Percentiles rank a stretch among this genome's conserved stretches.
Evolutionary conservation across 2,113 vertebrate species (phyloP).

Genomic region (Ceyx melanurus): DNA sequence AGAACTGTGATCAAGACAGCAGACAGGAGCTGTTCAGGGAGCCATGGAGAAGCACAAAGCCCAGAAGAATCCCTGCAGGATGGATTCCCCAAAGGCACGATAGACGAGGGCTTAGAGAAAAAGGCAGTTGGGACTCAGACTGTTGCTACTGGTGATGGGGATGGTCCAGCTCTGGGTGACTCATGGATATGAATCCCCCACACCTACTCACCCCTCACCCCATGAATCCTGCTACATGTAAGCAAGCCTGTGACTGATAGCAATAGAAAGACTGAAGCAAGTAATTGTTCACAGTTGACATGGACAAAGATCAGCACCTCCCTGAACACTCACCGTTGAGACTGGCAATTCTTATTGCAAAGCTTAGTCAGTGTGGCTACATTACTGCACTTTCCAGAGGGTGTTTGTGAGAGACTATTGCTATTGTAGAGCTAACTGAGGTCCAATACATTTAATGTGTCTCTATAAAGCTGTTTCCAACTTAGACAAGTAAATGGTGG

Average conservation of each 20-base stretch:
- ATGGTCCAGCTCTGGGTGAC: background rate
- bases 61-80: slow-evolving; percentile 14
- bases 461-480: background rate
- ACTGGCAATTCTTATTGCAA: slow-evolving; percentile 31
- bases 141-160: background rate
- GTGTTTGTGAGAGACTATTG: slow-evolving; percentile 16
- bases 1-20: background rate
- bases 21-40: background rate
- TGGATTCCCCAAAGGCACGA: slow-evolving; percentile 21
- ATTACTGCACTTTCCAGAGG: background rate
- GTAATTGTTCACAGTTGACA: background rate
- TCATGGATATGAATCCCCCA: background rate
- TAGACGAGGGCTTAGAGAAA: background rate
- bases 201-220: background rate
- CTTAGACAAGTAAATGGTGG: background rate
- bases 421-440: background rate
- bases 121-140: background rate
- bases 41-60: background rate
- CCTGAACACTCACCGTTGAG: slow-evolving; percentile 2
- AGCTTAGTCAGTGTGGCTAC: background rate
- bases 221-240: background rate
- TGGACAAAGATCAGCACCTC: background rate
- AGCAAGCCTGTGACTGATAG: background rate
- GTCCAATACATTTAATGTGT: background rate
- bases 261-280: background rate